A percentile compares a stretch with the other conserved stretches of the same genome.
phyloP scores from a whole-genome alignment of 2,888 invertebrate genomes.

The Melipona beecheii region DNA sequence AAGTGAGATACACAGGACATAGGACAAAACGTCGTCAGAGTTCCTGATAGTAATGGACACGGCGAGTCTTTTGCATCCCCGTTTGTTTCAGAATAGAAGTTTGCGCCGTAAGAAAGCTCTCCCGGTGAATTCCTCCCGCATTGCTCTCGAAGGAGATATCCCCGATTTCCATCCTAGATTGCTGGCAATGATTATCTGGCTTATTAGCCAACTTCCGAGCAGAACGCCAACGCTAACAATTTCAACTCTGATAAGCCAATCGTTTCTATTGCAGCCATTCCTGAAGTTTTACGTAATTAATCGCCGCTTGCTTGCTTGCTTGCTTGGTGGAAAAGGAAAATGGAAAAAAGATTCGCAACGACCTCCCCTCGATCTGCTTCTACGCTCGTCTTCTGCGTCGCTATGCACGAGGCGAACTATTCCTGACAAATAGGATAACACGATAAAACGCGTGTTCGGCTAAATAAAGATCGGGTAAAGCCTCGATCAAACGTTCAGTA shows the following conservation, averaged over 20 bases:
- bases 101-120: constrained; percentile 8
- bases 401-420: neutral
- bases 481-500: neutral
- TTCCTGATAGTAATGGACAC: neutral
- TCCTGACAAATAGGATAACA: neutral
- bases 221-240: neutral
- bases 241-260: neutral
- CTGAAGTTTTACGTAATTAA: neutral
- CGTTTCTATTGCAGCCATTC: constrained; percentile 2
- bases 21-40: neutral
- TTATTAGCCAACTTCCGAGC: constrained; percentile 12
- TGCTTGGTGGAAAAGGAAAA: neutral
- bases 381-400: neutral
- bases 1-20: neutral
- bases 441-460: neutral
- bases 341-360: neutral
- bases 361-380: neutral
- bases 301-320: neutral
- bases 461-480: neutral
- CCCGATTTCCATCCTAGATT: constrained; percentile 18
- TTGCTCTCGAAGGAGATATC: constrained; percentile 25
- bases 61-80: neutral
- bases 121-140: neutral
- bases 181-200: constrained; percentile 2
- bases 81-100: neutral